A percentile compares a stretch with the other conserved stretches of the same genome.
Evolutionary conservation across 2,797 vertebrate species (phyloP).

Genomic region (Tamandua tetradactyla): DNA sequence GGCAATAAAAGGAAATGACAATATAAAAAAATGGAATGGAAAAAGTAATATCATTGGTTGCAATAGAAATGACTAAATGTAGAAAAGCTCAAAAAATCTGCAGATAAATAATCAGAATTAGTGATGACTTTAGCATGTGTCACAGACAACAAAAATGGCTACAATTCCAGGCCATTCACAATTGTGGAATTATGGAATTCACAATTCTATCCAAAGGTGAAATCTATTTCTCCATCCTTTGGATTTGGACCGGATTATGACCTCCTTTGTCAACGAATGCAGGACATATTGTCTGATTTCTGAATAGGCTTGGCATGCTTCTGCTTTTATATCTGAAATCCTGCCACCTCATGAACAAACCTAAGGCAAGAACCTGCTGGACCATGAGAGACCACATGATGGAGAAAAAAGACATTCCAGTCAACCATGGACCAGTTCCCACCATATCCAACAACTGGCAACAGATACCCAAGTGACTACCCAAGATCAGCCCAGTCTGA

Average conservation of each 20-base stretch:
- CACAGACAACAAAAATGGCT: background rate
- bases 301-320: background rate
- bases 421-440: background rate
- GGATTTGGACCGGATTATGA: background rate
- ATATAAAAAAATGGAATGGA: background rate
- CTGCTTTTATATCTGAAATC: background rate
- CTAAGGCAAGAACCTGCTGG: background rate
- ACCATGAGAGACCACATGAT: background rate
- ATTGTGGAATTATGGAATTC: too few relatives aligned
- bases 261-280: background rate
- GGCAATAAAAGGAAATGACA: background rate
- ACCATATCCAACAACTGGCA: background rate
- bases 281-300: background rate
- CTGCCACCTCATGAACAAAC: background rate
- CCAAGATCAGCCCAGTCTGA: background rate
- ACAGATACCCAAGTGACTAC: background rate
- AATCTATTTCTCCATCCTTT: background rate
- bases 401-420: too few relatives aligned
- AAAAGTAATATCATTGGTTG: background rate
- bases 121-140: background rate
- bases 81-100: background rate
- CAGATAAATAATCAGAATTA: background rate
- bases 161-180: too few relatives aligned
- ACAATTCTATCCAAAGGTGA: background rate
- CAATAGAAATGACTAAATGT: too few relatives aligned